Conservation (phyloP, 2,113 vertebrate genomes). For the Machaerirhynchus nigripectus region DNA sequence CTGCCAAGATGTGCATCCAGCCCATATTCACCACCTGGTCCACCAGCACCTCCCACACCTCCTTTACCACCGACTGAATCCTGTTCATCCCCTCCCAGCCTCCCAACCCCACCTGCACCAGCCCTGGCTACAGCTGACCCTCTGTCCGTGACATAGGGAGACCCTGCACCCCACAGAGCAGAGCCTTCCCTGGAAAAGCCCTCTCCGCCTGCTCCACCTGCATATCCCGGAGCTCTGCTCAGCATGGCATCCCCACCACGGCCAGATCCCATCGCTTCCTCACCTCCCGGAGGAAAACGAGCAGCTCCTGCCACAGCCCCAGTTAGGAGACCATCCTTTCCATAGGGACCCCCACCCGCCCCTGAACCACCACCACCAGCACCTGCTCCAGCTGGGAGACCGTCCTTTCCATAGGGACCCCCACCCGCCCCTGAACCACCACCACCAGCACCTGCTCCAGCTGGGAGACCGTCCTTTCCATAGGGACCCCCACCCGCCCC, state of each 20-base stretch:
- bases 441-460: too few relatives aligned
- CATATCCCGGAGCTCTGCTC: not conserved
- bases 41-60: not conserved
- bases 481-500: not conserved
- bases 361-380: not conserved
- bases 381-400: not conserved
- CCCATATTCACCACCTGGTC: not conserved
- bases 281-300: not conserved
- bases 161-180: not conserved
- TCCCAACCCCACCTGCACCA: not conserved
- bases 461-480: not conserved
- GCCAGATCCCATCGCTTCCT: not conserved
- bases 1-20: not conserved
- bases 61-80: not conserved
- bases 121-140: not conserved
- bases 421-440: not conserved
- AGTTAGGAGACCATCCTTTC: not conserved
- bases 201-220: not conserved
- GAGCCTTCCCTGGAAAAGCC: not conserved
- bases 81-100: not conserved
- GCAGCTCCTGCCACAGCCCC: not conserved
- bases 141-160: not conserved
- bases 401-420: not conserved
- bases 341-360: rapidly evolving
- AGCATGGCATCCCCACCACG: not conserved